These are phyloP conservation scores for Parauchenoglanis punctatus DNA, from an alignment of 2,797 vertebrate species.

Conservation along the genomic window DNA sequence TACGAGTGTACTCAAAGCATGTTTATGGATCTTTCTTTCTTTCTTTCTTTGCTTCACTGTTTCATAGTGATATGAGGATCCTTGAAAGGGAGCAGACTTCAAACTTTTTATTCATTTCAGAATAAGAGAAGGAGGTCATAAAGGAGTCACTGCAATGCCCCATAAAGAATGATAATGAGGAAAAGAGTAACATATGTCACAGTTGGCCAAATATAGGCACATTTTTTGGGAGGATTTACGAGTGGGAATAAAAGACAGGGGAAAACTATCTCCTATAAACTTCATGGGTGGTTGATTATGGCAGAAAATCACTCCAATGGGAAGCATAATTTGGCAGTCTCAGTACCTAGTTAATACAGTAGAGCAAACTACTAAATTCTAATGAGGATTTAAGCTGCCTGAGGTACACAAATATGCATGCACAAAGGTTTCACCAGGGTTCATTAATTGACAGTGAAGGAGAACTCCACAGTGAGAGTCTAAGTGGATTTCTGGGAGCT, in stretches of 20 bases:
- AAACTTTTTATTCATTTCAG: constrained; percentile 50
- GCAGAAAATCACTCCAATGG: constrained; percentile 41
- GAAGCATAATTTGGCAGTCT: constrained; percentile 45
- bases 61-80: constrained; percentile 52
- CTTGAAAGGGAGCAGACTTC: constrained; percentile 42
- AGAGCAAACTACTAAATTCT: constrained; percentile 44
- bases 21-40: constrained; percentile 36
- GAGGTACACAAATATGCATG: constrained; percentile 20
- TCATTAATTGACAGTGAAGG: constrained; percentile 35
- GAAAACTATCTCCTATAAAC: constrained; percentile 50
- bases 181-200: constrained; percentile 60
- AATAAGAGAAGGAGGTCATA: constrained; percentile 43
- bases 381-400: constrained; percentile 43
- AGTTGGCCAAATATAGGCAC: constrained; percentile 57
- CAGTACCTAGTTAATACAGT: constrained; percentile 42
- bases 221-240: constrained; percentile 46
- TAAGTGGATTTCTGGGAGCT: constrained; percentile 34
- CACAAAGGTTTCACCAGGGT: constrained; percentile 26
- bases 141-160: constrained; percentile 49
- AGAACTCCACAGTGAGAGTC: constrained; percentile 19
- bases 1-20: constrained; percentile 31
- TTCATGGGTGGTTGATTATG: constrained; percentile 47
- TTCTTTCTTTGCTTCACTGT: constrained; percentile 51
- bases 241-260: constrained; percentile 52
- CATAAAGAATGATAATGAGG: constrained; percentile 63